Base-by-base conservation (phyloP, 2,888 invertebrate genomes). In the Dryobotodes eremita region DNA sequence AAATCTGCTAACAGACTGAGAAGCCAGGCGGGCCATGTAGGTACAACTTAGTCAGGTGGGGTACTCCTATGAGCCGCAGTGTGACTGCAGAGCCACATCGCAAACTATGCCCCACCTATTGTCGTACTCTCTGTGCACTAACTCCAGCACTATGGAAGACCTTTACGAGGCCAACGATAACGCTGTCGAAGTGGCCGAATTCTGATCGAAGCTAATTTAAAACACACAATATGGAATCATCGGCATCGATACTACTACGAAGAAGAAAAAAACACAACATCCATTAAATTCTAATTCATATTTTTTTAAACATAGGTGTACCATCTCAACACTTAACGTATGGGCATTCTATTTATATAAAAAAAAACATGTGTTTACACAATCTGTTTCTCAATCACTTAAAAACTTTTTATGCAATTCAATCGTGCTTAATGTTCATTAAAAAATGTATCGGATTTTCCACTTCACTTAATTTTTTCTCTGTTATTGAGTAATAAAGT, bases 381-480 rank as follows among this genome's bases (percentile, higher is more conserved):
- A 46, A 53, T 78, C 65, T 11, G 36, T 59, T n/a, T 17, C 50
- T 50, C 42, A 57, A 66, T 66, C 50, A 57, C 20, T 79, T 59
- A 42, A 13, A 65, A 59, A 59, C 11, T 48, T 79, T 79, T 78
- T 79, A 72, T 59, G 13, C 55, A 23, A 20, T 31, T 48, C 26
- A 55, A 57, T 62, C 17, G 13, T 15, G 5, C 42, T 7, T 7
- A 59, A 50, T 26, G 42, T 42, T 50, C n/a, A 26, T 23, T 20
- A 57, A 77, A 64, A 66, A 26, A 15, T 2, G 20, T 50, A 66
- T 48, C 13, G 48, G 36, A 42, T 42, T 42, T 42, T 42, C 42
- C 57, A 46, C 8, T 57, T 75, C 61, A 75, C 42, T 64, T 50
- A 11, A 15, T 42, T 59, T 75, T 70, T 53, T 62, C 36, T 36